A percentile compares a stretch with the other conserved stretches of the same genome.
These are phyloP conservation scores for Tupiocoris notatus DNA, from an alignment of 2,888 invertebrate species.

Conservation along the genomic window DNA sequence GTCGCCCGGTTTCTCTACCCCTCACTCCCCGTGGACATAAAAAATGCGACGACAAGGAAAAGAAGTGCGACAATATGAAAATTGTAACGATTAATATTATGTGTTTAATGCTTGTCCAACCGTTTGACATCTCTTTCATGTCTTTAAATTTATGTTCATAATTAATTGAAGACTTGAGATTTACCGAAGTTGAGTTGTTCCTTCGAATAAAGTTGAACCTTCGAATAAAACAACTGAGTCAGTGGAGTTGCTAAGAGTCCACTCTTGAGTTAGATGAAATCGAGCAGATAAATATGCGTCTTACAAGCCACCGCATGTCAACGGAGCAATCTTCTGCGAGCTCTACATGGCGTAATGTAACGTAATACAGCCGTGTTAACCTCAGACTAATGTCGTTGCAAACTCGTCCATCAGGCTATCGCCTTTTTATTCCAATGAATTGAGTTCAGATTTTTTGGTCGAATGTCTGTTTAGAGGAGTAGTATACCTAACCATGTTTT, in stretches of 20 bases:
- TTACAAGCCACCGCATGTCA: conserved; percentile 26
- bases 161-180: too few species aligned
- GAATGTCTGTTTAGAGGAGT: too few species aligned
- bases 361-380: conserved; percentile 30
- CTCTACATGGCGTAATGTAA: conserved; percentile 20
- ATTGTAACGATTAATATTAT: too few species aligned
- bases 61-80: too few species aligned
- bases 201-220: not conserved
- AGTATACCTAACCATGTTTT: too few species aligned
- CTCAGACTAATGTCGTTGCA: conserved; percentile 3
- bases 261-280: conserved; percentile 24
- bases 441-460: not conserved
- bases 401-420: conserved; percentile 15
- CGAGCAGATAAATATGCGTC: conserved; percentile 24
- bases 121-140: too few species aligned
- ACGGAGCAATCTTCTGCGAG: not conserved
- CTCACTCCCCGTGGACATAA: too few species aligned
- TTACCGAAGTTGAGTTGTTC: not conserved
- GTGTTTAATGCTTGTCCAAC: too few species aligned
- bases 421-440: not conserved
- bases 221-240: not conserved
- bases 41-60: too few species aligned
- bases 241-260: not conserved
- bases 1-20: too few species aligned
- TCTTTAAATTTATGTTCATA: too few species aligned